Base-by-base conservation (phyloP, 2,113 vertebrate genomes). In the Muscicapa adusta region DNA sequence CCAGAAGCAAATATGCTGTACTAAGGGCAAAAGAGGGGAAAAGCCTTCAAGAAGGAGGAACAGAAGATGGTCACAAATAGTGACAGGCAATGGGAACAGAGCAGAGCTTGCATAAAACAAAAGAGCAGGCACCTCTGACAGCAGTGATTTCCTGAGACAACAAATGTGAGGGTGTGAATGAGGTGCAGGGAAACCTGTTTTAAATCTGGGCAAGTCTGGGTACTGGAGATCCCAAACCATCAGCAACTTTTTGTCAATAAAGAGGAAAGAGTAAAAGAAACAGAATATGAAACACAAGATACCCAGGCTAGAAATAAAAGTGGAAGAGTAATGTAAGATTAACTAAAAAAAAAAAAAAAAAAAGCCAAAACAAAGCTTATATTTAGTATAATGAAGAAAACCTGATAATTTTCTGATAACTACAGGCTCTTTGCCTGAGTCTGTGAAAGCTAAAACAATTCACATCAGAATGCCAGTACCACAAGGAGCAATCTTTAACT, bases 401-500 rank as follows among this genome's bases (percentile, higher is more conserved):
- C 0, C 0, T 9, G 9, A 33, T 34, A 0, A 11, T 31, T 73
- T 83, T 62, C 60, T 61, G 31, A 31, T 23, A 47, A 10, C 14
- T 58, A 50, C 7, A 66, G 43, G 40, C 9, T 81, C 10, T 53
- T 85, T 25, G 23, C 28, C 18, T 36, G 10, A 3, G 10, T 31
- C 26, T 36, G 14, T 17, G 34, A 47, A 73, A 76, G 60, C 9
- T 25, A 15, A 54, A 75, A 19, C 22, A 54, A 22, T 5, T 53
- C 18, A 53, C 16, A 73, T 62, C 42, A 88, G 53, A 89, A 82
- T 31, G 20, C 7, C 11, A 38, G 8, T 33, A 66, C 23, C 2
- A 26, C 7, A 38, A 45, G 29, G 18, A 90, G 15, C 63, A 56
- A 31, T 43, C 20, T 28, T 28, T 8, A 42, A 36, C 26, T 67